Evolutionary conservation across 2,888 invertebrate species (phyloP).

Genomic region (Sarcophaga subvicina): DNA sequence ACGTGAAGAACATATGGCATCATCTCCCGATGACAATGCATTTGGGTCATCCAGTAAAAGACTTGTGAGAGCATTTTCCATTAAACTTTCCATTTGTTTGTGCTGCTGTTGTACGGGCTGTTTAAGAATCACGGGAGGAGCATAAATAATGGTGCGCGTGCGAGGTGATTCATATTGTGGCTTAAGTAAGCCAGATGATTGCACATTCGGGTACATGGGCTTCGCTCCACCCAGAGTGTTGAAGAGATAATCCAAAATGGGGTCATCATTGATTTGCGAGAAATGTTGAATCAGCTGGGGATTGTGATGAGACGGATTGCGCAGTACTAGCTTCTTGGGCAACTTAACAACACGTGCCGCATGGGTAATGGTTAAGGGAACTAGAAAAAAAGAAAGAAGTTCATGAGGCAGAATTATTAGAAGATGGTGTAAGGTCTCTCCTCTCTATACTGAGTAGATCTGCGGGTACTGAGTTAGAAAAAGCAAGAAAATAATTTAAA

Average conservation of each 20-base stretch:
- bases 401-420: no score
- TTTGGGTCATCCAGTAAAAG: not conserved
- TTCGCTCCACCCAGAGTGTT: slow-evolving; percentile 5
- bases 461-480: no score
- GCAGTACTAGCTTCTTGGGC: not conserved
- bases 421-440: no score
- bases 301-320: not conserved
- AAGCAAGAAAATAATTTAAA: no score
- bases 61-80: not conserved
- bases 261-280: not conserved
- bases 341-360: not conserved
- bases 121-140: slow-evolving; percentile 28
- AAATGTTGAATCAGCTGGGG: not conserved
- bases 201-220: not conserved
- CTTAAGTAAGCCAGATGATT: not conserved
- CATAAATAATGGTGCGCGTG: not conserved
- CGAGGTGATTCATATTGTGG: not conserved
- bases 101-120: not conserved
- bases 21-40: not conserved
- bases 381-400: not conserved
- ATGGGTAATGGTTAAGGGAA: not conserved
- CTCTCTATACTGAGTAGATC: no score
- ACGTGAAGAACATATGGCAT: no score
- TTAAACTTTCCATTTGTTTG: not conserved
- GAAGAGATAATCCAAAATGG: slow-evolving; percentile 10